phyloP scores from a whole-genome alignment of 2,113 vertebrate genomes.

The Ursus arctos region DNA sequence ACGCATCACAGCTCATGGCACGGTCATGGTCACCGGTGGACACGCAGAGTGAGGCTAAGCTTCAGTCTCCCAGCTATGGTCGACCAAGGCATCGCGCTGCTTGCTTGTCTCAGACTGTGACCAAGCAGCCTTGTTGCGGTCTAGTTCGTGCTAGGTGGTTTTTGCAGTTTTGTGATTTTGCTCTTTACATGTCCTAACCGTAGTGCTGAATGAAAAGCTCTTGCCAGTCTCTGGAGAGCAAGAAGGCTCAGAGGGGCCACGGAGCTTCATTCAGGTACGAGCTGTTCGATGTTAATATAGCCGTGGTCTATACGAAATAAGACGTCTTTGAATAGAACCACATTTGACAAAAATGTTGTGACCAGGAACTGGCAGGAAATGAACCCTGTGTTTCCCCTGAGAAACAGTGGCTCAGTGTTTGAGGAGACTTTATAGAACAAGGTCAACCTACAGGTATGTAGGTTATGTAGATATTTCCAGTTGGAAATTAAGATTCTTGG shows the following conservation, averaged over 20 bases:
- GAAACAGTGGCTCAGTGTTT: background rate
- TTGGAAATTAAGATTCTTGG: background rate
- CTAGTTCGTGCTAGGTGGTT: background rate
- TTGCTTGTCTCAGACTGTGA: background rate
- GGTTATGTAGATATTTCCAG: background rate
- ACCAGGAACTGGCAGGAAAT: background rate
- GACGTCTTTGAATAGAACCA: background rate
- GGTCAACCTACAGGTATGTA: background rate
- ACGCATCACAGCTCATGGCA: background rate
- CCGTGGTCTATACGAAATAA: background rate
- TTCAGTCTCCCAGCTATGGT: background rate
- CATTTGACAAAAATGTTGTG: background rate
- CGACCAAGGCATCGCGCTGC: background rate
- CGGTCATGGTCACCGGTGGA: background rate
- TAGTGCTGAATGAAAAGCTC: background rate
- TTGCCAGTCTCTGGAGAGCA: background rate
- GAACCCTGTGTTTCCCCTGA: background rate
- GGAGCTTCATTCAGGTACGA: background rate
- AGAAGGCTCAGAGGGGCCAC: background rate
- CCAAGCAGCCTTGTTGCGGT: background rate
- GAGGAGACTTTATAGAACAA: background rate
- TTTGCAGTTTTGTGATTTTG: background rate
- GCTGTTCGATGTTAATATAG: background rate
- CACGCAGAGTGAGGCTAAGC: background rate
- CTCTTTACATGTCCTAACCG: background rate